Evolutionary conservation across 2,113 vertebrate genomes (phyloP).

Genomic region (Oreotrochilus melanogaster): DNA sequence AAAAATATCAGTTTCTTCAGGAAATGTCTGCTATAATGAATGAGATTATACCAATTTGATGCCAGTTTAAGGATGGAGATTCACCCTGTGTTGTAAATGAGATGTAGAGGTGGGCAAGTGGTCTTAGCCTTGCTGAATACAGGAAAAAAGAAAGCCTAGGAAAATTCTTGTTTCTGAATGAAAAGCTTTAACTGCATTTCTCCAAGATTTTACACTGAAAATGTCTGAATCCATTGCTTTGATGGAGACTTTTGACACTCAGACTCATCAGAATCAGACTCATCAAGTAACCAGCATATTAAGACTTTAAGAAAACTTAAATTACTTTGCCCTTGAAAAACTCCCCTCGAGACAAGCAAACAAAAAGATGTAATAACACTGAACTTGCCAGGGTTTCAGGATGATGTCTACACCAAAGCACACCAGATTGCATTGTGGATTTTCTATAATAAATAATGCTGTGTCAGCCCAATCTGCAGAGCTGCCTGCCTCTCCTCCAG

Average conservation of each 20-base stretch:
- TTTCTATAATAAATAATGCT: background rate
- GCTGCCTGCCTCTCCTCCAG: background rate
- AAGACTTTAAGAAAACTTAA: background rate
- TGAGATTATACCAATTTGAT: background rate
- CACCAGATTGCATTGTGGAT: background rate
- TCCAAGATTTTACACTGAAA: background rate
- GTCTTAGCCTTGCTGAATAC: background rate
- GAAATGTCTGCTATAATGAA: background rate
- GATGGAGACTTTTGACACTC: background rate
- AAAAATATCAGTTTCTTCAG: background rate
- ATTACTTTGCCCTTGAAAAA: background rate
- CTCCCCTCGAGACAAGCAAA: background rate
- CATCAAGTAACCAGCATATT: fast-evolving
- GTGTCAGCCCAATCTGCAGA: background rate
- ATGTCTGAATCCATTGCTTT: background rate
- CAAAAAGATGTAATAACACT: background rate
- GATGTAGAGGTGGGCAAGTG: background rate
- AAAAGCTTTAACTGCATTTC: background rate
- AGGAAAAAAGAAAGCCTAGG: background rate
- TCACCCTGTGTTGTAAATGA: background rate
- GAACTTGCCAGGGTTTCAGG: background rate
- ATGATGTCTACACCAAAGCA: background rate
- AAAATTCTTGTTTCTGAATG: background rate
- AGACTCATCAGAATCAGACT: background rate
- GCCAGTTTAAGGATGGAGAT: background rate